Percentiles rank a stretch among this genome's conserved stretches.
Conservation (phyloP, 2,888 invertebrate species). For the Drosophila colorata region DNA sequence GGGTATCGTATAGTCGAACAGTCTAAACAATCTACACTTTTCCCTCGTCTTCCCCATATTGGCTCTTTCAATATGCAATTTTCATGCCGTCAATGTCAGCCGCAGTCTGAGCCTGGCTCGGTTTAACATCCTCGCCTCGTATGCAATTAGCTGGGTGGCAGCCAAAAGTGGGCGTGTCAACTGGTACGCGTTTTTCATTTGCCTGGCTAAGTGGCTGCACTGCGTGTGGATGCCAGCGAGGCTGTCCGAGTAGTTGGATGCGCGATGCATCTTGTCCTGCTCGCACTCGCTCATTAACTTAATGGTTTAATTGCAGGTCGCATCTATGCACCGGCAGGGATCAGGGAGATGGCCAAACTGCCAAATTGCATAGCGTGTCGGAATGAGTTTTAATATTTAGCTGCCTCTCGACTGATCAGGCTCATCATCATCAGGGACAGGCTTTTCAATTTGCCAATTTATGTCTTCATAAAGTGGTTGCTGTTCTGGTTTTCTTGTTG, state of each 20-base stretch:
- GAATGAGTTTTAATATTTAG: conserved; percentile 60
- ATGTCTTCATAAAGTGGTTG: conserved; percentile 74
- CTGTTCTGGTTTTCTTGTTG: conserved; percentile 5
- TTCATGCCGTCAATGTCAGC: conserved; percentile 42
- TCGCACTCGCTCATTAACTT: conserved; percentile 73
- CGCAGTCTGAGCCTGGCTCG: conserved; percentile 12
- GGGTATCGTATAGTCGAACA: conserved; percentile 13
- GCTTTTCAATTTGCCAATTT: conserved; percentile 77
- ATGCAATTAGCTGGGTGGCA: conserved; percentile 68
- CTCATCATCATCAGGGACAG: conserved; percentile 54
- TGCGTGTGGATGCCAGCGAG: not conserved
- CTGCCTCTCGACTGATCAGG: conserved; percentile 54
- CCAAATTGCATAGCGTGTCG: conserved; percentile 53
- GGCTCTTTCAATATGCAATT: conserved; percentile 60
- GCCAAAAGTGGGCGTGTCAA: conserved; percentile 66
- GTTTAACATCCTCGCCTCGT: conserved; percentile 23
- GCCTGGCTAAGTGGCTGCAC: conserved; percentile 45
- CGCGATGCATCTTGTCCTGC: conserved; percentile 41
- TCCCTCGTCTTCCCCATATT: not conserved
- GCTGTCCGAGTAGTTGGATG: conserved; percentile 11
- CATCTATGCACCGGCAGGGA: conserved; percentile 19
- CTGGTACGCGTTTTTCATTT: conserved; percentile 74
- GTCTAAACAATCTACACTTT: not conserved
- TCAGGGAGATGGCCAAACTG: not conserved
- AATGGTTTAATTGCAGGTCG: conserved; percentile 76